These are phyloP conservation scores for Orthosia incerta DNA, from an alignment of 2,888 invertebrate genomes.

Conservation along the genomic window DNA sequence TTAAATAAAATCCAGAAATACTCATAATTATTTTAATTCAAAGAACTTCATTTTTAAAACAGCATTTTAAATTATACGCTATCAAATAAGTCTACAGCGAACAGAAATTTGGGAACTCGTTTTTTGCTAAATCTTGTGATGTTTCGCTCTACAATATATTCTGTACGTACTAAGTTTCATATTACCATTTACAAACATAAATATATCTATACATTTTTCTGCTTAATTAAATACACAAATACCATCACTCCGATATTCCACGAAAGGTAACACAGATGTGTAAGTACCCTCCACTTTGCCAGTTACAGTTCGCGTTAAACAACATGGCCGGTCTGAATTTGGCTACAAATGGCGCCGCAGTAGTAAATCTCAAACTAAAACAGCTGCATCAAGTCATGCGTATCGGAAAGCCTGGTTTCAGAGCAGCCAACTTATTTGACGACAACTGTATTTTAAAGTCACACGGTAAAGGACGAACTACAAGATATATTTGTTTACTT, in stretches of 20 bases:
- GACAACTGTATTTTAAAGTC: too few relatives aligned
- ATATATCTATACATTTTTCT: conserved; percentile 11
- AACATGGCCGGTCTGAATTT: too few relatives aligned
- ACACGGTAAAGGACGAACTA: too few relatives aligned
- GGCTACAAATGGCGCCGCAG: too few relatives aligned
- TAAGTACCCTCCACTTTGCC: too few relatives aligned
- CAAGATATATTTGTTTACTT: not conserved
- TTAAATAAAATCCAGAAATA: conserved; percentile 46
- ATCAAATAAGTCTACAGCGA: conserved; percentile 65
- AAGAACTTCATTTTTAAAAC: conserved; percentile 75
- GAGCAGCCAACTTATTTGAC: too few relatives aligned
- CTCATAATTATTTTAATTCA: conserved; percentile 73
- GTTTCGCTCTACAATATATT: conserved; percentile 19
- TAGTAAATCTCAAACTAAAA: too few relatives aligned
- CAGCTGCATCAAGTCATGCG: too few relatives aligned
- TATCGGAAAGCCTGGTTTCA: too few relatives aligned
- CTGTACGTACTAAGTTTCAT: not conserved
- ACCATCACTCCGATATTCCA: too few relatives aligned
- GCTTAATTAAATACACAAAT: not conserved
- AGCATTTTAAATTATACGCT: conserved; percentile 70
- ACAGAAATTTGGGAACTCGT: conserved; percentile 30
- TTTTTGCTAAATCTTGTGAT: not conserved
- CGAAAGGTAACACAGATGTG: too few relatives aligned
- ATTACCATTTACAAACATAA: conserved; percentile 13
- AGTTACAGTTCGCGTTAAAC: too few relatives aligned